Conservation (phyloP, 2,113 vertebrate genomes). For the Myotis lucifugus region DNA sequence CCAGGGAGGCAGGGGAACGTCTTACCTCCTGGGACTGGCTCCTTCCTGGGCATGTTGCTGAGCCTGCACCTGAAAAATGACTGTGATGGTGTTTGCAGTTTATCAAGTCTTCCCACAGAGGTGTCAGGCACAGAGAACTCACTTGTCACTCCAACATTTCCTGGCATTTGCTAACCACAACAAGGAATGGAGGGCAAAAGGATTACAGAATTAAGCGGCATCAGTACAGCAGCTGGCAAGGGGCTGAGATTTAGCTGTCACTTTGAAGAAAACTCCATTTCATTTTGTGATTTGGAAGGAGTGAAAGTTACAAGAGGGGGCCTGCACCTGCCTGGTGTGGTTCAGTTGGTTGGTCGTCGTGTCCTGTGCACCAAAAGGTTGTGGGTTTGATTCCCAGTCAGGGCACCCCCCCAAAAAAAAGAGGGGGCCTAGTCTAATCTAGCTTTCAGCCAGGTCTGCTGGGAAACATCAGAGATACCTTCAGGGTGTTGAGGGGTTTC, state of each 20-base stretch:
- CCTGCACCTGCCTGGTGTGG: neutral
- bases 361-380: neutral
- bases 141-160: constrained; percentile 84
- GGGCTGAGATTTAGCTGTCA: constrained; percentile 87
- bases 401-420: neutral
- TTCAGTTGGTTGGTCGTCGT: neutral
- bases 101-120: constrained; percentile 80
- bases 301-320: constrained; percentile 78
- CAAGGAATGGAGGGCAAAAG: constrained; percentile 83
- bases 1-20: neutral
- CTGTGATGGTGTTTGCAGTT: constrained; percentile 84
- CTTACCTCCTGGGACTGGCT: constrained; percentile 44
- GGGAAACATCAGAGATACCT: constrained; percentile 13
- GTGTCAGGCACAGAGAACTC: constrained; percentile 84
- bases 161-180: constrained; percentile 78
- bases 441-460: constrained; percentile 44
- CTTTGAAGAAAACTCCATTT: constrained; percentile 86
- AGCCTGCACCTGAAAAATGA: constrained; percentile 78
- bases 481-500: rapidly evolving
- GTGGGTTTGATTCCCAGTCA: neutral
- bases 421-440: constrained; percentile 51
- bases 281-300: constrained; percentile 81
- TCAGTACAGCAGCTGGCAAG: constrained; percentile 69
- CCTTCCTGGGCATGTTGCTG: constrained; percentile 69
- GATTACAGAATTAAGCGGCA: constrained; percentile 85